Base-by-base conservation (phyloP, 1,140 invertebrate genomes). In the Drosophila paulistorum region DNA sequence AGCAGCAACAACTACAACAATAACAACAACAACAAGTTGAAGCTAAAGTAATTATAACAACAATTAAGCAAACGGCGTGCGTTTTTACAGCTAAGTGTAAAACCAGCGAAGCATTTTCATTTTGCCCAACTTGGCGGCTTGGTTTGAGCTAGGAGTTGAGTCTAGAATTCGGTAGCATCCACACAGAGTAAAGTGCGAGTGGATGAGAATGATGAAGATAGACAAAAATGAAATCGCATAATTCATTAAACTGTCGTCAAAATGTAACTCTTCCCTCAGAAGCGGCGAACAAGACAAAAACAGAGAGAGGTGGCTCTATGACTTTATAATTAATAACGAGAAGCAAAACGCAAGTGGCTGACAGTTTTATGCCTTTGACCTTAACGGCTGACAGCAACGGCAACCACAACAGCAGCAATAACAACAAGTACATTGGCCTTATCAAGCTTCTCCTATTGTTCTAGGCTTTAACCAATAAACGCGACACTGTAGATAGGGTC, bases 51-150 rank as follows among this genome's bases (percentile, higher is more conserved):
- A 89, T 89, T 89, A 89, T 89, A 89, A 89, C 84, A 89, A 90
- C 84, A 89, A 89, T 89, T 89, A 89, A 89, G 84, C 85, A 89
- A 89, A 89, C 84, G 84, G 84, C 84, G 84, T 84, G 84, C 84
- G 84, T 89, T 87, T 87, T 86, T 86, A 86, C 83, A 87, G 84
- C 84, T 89, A 87, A 77, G 74, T 71, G 74, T 67, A 78, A 84
- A 75, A 58, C 48, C 83, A 87, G 71, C 80, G 70, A 89, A 84
- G 62, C 84, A 81, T 82, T 67, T 68, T 48, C 45, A 7, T 48
- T 20, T 48, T 48, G 7, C 17, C 17, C 45, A 48, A 48, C 7
- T 48, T 48, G 45, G 45, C 9, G 37, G 10, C 37, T 35, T 7
- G 7, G 7, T 35, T 10, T 11, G 37, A 13, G 45, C 10, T 48